phyloP scores from a whole-genome alignment of 2,888 invertebrate genomes.

The Nycteola revayana region DNA sequence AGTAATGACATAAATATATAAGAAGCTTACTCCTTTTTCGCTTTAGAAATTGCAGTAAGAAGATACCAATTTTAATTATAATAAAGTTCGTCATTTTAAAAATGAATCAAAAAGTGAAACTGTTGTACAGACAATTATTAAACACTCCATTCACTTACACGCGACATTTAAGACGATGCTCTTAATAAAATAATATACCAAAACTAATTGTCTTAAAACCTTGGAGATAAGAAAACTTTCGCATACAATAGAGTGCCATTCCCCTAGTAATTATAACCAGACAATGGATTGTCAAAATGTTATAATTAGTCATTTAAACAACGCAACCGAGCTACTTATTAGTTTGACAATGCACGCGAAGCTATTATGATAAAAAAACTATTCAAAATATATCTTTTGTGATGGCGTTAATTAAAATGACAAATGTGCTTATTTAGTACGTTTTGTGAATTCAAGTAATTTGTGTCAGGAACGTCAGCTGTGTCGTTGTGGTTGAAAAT shows the following conservation, averaged over 20 bases:
- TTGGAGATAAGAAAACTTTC: conserved; percentile 30
- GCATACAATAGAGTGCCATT: conserved; percentile 32
- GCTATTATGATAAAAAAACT: conserved; percentile 25
- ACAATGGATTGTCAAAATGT: conserved; percentile 39
- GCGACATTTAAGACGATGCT: conserved; percentile 3
- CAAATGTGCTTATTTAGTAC: conserved; percentile 31
- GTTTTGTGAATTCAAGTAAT: conserved; percentile 25
- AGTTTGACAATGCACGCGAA: conserved; percentile 35
- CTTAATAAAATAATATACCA: conserved; percentile 17
- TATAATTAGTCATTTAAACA: conserved; percentile 39
- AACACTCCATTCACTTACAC: too few relatives aligned
- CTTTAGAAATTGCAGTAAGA: too few relatives aligned
- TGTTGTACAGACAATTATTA: too few relatives aligned
- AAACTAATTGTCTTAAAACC: conserved; percentile 30
- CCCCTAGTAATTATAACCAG: conserved; percentile 30
- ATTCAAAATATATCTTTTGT: conserved; percentile 29
- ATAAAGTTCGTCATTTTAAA: too few relatives aligned
- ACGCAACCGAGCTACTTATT: conserved; percentile 33
- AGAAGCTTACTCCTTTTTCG: too few relatives aligned
- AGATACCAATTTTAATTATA: too few relatives aligned
- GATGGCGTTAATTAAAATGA: conserved; percentile 32
- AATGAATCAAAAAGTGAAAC: too few relatives aligned
- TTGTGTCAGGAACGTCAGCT: conserved; percentile 23
- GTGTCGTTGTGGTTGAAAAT: conserved; percentile 8
- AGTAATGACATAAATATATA: too few relatives aligned